Percentiles rank a stretch among this genome's conserved stretches.
Evolutionary conservation across 2,797 vertebrate species (phyloP).

Genomic region (Chiroxiphia lanceolata): DNA sequence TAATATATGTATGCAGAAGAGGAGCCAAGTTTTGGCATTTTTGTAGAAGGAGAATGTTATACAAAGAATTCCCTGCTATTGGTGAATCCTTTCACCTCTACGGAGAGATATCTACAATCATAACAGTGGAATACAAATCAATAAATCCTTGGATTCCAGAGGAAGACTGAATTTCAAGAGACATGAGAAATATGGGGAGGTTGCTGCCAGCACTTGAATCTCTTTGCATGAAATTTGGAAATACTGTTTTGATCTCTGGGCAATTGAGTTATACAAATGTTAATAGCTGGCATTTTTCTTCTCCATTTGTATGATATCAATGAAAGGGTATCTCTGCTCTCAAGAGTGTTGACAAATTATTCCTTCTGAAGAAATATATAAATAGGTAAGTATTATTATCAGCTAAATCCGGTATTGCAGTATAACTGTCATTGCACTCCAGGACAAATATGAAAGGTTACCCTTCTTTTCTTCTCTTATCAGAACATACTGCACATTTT

Average conservation of each 20-base stretch:
- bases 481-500: not conserved
- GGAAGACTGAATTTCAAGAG: not conserved
- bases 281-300: slow-evolving; percentile 10
- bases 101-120: not conserved
- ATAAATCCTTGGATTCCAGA: not conserved
- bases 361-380: not conserved
- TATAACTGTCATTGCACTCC: not conserved
- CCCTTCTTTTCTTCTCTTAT: not conserved
- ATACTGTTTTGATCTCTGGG: not conserved
- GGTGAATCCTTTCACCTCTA: not conserved
- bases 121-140: not conserved
- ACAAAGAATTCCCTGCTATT: slow-evolving; percentile 31
- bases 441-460: not conserved
- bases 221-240: not conserved
- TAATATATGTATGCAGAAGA: not conserved
- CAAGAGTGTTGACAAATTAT: not conserved
- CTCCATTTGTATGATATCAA: not conserved
- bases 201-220: not conserved
- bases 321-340: not conserved
- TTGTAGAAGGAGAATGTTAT: not conserved
- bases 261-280: not conserved
- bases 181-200: not conserved
- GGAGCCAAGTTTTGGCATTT: not conserved
- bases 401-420: not conserved
- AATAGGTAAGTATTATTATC: not conserved